Percentiles rank a stretch among this genome's conserved stretches.
Conservation (phyloP, 2,113 vertebrate species). For the Nothocercus nigrocapillus region DNA sequence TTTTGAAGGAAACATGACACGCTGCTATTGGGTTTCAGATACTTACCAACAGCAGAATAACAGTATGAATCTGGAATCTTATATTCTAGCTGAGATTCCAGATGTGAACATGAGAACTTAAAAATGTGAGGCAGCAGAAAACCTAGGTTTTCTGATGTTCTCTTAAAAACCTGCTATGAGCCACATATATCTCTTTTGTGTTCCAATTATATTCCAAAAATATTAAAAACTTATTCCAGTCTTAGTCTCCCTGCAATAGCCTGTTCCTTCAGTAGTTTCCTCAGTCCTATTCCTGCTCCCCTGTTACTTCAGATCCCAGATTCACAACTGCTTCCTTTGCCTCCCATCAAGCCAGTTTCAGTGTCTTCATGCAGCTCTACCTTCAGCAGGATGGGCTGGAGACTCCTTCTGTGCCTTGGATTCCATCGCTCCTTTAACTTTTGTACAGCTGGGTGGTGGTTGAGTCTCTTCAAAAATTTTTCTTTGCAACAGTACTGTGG, state of each 20-base stretch:
- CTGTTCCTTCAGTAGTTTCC: background rate
- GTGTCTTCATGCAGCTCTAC: background rate
- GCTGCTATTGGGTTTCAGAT: background rate
- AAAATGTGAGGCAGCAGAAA: background rate
- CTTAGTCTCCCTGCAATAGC: background rate
- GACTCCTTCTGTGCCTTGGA: background rate
- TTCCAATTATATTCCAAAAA: background rate
- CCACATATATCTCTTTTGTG: background rate
- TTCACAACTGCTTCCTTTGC: background rate
- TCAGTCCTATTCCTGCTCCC: background rate
- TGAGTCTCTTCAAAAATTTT: constrained; percentile 29
- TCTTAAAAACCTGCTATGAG: background rate
- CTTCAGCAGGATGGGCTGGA: background rate
- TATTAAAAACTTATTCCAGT: background rate
- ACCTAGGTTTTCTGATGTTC: fast-evolving
- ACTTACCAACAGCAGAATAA: background rate
- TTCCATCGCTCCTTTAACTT: background rate
- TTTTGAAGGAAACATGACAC: background rate
- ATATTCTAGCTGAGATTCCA: background rate
- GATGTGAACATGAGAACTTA: background rate
- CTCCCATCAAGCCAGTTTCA: background rate
- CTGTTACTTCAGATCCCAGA: background rate
- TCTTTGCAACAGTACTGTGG: constrained; percentile 71
- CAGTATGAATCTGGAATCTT: background rate
- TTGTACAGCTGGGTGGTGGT: constrained; percentile 11